phyloP scores from a whole-genome alignment of 2,888 invertebrate genomes.

The Rhodophaea formosa region DNA sequence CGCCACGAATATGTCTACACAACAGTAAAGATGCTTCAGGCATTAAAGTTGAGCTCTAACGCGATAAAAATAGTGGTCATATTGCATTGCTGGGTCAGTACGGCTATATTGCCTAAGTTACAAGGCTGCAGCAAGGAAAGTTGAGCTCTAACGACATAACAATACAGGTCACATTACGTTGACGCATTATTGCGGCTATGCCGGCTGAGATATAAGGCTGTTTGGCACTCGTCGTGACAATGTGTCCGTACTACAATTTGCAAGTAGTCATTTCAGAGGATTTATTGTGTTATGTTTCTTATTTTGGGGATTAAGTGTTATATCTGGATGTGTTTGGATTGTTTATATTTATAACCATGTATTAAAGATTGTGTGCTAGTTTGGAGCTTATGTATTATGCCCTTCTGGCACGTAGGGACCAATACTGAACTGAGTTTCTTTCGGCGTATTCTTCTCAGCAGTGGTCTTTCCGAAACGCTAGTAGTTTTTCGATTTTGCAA shows the following conservation, averaged over 20 bases:
- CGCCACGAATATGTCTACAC: not conserved
- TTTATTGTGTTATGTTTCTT: slow-evolving; percentile 21
- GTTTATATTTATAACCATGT: slow-evolving; percentile 18
- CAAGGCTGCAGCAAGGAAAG: not conserved
- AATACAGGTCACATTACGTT: slow-evolving; percentile 1
- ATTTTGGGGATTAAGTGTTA: slow-evolving; percentile 25
- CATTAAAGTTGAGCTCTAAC: not conserved
- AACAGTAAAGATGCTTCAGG: too few species aligned
- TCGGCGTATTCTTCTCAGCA: too few species aligned
- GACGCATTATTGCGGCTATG: not conserved
- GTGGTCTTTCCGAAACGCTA: too few species aligned
- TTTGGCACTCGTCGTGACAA: slow-evolving; percentile 16
- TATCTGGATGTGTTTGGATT: slow-evolving; percentile 24
- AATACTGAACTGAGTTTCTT: too few species aligned
- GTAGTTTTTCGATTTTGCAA: too few species aligned
- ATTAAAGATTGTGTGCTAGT: not conserved
- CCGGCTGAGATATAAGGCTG: slow-evolving; percentile 3
- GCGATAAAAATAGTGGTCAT: not conserved
- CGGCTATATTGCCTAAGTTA: not conserved
- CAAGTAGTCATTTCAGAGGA: slow-evolving; percentile 5
- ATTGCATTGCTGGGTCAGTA: not conserved
- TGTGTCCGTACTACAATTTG: slow-evolving; percentile 2
- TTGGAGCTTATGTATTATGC: too few species aligned
- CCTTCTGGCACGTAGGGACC: too few species aligned
- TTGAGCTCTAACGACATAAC: not conserved